These are phyloP conservation scores for Lytechinus pictus DNA, from an alignment of 35 echinoderm and acorn worm species.

Conservation along the genomic window DNA sequence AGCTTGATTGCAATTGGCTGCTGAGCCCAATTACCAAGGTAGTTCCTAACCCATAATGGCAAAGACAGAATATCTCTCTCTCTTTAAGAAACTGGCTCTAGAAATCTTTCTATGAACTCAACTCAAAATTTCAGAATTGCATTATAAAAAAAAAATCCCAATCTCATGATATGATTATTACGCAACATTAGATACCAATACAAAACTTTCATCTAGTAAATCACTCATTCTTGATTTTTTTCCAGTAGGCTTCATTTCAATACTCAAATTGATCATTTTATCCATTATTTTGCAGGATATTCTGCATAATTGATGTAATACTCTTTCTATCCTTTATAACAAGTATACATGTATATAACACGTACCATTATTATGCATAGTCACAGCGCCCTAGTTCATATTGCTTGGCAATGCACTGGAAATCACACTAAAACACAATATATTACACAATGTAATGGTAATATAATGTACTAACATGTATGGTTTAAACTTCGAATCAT, in stretches of 20 bases:
- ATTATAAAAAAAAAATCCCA: not conserved
- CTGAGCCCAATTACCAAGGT: no score
- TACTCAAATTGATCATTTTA: not conserved
- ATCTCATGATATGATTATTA: not conserved
- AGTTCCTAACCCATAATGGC: no score
- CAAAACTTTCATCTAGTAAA: not conserved
- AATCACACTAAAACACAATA: not conserved
- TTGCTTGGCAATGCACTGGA: not conserved
- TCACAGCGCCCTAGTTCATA: not conserved
- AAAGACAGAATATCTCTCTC: no score
- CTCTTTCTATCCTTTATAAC: not conserved
- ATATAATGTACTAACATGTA: not conserved
- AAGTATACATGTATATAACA: not conserved
- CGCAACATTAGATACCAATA: not conserved
- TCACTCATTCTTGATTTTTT: not conserved
- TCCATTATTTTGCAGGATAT: not conserved
- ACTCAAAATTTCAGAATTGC: not conserved
- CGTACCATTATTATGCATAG: not conserved
- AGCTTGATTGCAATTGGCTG: no score
- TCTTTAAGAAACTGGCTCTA: no score
- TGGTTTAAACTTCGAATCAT: not conserved
- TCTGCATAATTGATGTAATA: not conserved
- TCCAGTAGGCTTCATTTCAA: not conserved
- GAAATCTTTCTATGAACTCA: no score
- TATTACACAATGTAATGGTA: not conserved